Conservation (phyloP, 1,140 invertebrate species). For the Microplitis mediator region DNA sequence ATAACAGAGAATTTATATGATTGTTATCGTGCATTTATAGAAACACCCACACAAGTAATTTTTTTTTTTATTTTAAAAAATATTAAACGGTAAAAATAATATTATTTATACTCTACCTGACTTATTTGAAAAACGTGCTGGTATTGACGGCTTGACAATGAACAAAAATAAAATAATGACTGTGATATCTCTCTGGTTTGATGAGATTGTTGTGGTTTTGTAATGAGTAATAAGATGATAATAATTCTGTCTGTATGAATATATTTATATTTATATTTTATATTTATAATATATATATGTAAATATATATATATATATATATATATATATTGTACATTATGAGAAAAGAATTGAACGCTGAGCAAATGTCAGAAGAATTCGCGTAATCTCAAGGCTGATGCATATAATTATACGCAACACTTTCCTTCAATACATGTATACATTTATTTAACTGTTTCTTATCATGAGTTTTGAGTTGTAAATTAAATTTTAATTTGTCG, state of each 20-base stretch:
- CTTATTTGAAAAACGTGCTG: too few relatives aligned
- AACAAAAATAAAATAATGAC: too few relatives aligned
- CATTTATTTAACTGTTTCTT: neutral
- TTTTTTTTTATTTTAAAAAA: too few relatives aligned
- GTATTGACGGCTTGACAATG: too few relatives aligned
- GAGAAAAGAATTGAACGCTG: neutral
- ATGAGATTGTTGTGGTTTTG: neutral
- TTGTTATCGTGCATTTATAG: too few relatives aligned
- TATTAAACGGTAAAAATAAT: too few relatives aligned
- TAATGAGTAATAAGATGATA: constrained; percentile 1
- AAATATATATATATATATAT: neutral
- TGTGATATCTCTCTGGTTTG: neutral
- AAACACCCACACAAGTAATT: too few relatives aligned
- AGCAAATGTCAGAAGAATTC: constrained; percentile 15
- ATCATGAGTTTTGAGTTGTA: neutral
- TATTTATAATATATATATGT: neutral
- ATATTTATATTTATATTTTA: too few relatives aligned
- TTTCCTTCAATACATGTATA: neutral
- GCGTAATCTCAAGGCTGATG: constrained; percentile 9
- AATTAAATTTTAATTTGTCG: too few relatives aligned
- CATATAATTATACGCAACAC: neutral
- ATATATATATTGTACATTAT: neutral
- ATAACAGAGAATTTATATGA: too few relatives aligned
- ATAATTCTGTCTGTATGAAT: neutral
- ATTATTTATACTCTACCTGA: too few relatives aligned